These are phyloP conservation scores for Drosophila ustulata DNA, from an alignment of 2,888 invertebrate genomes.

Conservation along the genomic window DNA sequence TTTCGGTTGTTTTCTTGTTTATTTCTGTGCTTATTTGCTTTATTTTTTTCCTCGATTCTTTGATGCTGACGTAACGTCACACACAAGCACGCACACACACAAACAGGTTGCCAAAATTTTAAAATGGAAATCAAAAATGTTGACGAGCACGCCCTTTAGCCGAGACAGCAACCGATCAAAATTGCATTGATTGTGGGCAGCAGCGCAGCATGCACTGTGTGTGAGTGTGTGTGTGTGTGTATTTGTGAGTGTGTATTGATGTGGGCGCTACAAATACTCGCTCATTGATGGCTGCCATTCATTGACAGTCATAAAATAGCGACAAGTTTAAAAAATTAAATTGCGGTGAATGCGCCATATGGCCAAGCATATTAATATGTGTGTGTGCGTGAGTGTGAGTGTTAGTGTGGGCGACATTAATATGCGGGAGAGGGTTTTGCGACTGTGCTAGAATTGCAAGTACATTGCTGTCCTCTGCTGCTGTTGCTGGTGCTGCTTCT, in stretches of 20 bases:
- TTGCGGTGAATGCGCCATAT: conserved; percentile 48
- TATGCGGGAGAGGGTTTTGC: conserved; percentile 34
- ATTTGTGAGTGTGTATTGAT: conserved; percentile 15
- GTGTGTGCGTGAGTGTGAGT: conserved; percentile 5
- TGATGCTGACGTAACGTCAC: conserved; percentile 41
- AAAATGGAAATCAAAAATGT: background rate
- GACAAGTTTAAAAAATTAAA: conserved; percentile 27
- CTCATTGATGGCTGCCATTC: conserved; percentile 71
- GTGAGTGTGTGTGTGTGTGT: conserved; percentile 31
- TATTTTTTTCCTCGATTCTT: conserved; percentile 15
- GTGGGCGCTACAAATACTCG: conserved; percentile 57
- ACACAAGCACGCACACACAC: conserved; percentile 10
- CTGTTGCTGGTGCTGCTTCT: background rate
- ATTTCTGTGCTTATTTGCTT: conserved; percentile 24
- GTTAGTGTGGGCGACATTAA: conserved; percentile 30
- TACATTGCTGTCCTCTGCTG: conserved; percentile 2
- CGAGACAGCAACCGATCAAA: conserved; percentile 31
- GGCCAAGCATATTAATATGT: conserved; percentile 22
- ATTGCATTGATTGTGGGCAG: conserved; percentile 29
- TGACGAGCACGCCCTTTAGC: conserved; percentile 37
- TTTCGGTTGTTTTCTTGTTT: conserved; percentile 34
- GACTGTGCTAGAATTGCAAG: conserved; percentile 29
- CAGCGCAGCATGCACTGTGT: conserved; percentile 50
- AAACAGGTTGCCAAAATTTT: conserved; percentile 41
- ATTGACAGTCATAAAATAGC: conserved; percentile 32